These are phyloP conservation scores for Cephus sareptanus DNA, from an alignment of 2,888 invertebrate genomes.

Conservation along the genomic window DNA sequence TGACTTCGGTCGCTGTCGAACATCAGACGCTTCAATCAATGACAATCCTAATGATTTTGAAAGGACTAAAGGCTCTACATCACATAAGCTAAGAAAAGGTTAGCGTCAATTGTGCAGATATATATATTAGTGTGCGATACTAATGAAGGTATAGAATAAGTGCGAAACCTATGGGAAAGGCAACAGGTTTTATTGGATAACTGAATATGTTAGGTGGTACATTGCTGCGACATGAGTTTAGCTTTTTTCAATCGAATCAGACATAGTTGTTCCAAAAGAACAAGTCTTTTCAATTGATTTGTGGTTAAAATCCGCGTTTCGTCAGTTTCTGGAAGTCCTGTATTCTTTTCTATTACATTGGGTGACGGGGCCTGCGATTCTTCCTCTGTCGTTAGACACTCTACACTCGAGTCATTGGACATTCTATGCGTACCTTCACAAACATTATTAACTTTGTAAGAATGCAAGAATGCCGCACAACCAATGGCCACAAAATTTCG, in stretches of 20 bases:
- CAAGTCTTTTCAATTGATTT: slow-evolving; percentile 35
- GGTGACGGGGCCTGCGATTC: slow-evolving; percentile 17
- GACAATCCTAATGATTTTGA: no score
- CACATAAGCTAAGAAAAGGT: no score
- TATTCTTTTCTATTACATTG: slow-evolving; percentile 21
- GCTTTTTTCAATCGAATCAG: slow-evolving; percentile 31
- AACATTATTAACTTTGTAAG: slow-evolving; percentile 12
- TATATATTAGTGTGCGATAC: no score
- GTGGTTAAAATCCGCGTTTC: slow-evolving; percentile 35
- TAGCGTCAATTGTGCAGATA: no score
- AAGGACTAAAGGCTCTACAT: no score
- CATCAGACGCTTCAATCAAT: background rate
- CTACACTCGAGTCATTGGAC: slow-evolving; percentile 19
- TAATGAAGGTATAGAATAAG: no score
- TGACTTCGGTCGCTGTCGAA: background rate
- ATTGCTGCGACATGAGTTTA: slow-evolving; percentile 15
- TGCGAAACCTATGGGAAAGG: no score
- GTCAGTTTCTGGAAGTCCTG: slow-evolving; percentile 29
- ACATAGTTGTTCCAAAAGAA: slow-evolving; percentile 36
- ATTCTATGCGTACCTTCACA: slow-evolving; percentile 28
- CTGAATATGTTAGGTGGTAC: background rate
- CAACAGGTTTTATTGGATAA: no score
- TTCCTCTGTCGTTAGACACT: slow-evolving; percentile 20
- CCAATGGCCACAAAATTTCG: no score
- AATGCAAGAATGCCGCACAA: background rate